A percentile compares a stretch with the other conserved stretches of the same genome.
These are phyloP conservation scores for Athalia circularis DNA, from an alignment of 2,888 invertebrate species.

Conservation along the genomic window DNA sequence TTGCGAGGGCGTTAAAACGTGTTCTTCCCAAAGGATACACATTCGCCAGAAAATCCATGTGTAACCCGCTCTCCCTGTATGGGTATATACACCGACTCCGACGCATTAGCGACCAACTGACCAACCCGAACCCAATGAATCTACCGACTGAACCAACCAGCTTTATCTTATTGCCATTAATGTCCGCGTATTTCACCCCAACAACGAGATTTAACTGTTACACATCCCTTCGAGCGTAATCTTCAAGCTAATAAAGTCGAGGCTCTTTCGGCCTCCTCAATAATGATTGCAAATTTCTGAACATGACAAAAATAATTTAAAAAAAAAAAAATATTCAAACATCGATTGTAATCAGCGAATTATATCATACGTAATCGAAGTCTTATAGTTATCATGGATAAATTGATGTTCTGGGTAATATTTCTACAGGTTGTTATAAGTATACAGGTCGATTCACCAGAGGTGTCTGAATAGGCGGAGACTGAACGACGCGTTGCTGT, in stretches of 20 bases:
- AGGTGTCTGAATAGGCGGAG: no score
- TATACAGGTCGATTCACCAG: no score
- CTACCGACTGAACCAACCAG: background rate
- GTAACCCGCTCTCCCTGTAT: background rate
- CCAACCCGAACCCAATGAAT: conserved; percentile 7
- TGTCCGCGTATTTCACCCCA: background rate
- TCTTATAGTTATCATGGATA: no score
- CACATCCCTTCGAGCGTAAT: background rate
- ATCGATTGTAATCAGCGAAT: no score
- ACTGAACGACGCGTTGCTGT: no score
- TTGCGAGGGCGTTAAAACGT: conserved; percentile 17
- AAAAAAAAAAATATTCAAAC: no score
- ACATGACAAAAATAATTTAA: no score
- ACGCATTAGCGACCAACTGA: conserved; percentile 31
- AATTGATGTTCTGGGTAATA: no score
- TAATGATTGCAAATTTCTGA: background rate
- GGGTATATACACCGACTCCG: background rate
- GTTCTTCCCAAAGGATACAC: conserved; percentile 21
- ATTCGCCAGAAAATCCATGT: no score
- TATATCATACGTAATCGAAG: no score
- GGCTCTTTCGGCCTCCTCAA: no score
- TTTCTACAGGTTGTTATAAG: no score
- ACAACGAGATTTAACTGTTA: conserved; percentile 7
- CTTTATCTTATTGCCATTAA: background rate
- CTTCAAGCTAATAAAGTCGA: background rate